Evolutionary conservation across 1,140 invertebrate genomes (phyloP), one percentile per base, ranked within the genome.

Genomic region (Mercenaria mercenaria): DNA sequence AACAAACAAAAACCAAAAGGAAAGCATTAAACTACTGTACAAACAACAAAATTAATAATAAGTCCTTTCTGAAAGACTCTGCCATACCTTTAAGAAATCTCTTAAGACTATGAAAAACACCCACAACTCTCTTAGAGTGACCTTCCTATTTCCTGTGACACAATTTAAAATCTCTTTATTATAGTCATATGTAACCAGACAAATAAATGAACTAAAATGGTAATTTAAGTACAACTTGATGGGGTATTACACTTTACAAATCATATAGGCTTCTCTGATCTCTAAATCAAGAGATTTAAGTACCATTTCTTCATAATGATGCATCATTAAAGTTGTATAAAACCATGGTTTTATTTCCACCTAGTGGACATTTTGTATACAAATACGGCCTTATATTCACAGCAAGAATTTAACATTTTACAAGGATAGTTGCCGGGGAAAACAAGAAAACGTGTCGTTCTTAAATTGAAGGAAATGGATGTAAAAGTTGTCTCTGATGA

Each of bases 261-360:
- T 64, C 59, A 64, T n/a, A 29, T n/a, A 29, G 6, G 26, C 20
- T 64, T 64, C 10, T 15, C 26, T 29, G 10, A 8, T 64, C n/a
- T 26, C 59, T 64, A n/a, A 64, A 64, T 64, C 59, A 64, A 64
- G 59, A 29, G 59, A 26, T 64, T 64, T 29, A 64, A 29, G 59
- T 64, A 64, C n/a, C 59, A 26, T 29, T 64, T 26, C n/a, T 29
- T 26, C 29, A 26, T 64, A 64, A 64, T 64, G 59, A 64, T 64
- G 59, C 4, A 29, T 64, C 59, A 64, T 64, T 64, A 64, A 64
- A 64, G 26, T 10, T n/a, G 20, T 29, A 64, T 64, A 64, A 64
- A 64, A 26, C 59, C 59, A 64, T 64, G 59, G 23, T 64, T 64
- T 64, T 64, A 64, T 64, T 26, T 64, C 59, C 59, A 64, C n/a